Base-by-base conservation (phyloP, 2,888 invertebrate species). In the Mimas tiliae region DNA sequence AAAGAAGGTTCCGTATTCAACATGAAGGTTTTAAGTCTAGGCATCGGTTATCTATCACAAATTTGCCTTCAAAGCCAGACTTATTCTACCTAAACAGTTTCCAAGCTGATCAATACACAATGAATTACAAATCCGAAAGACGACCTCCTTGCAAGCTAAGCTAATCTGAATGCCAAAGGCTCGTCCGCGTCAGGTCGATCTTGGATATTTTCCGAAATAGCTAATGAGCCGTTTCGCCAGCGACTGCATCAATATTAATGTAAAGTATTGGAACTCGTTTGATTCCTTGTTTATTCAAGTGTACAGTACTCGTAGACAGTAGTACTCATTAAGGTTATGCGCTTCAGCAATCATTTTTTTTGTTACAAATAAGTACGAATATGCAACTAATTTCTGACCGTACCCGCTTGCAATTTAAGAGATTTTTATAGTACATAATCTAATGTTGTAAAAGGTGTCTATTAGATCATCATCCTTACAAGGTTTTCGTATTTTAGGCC, bases 271-370 rank as follows among this genome's bases (percentile, higher is more conserved):
- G 52, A 73, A 74, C 62, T 66, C 58, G 58, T 58, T 65, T 68
- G 62, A 65, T 66, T 48, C 66, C 69, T 69, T 74, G 75, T 72
- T 75, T 67, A 67, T 70, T 72, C 68, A 70, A 69, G 66, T 72
- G 67, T 65, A 69, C 14, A 11, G 14, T 42, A 27, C 0, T 42
- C 8, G 42, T n/a, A n/a, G n/a, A n/a, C n/a, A n/a, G n/a, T n/a
- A n/a, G n/a, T n/a, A n/a, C n/a, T n/a, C n/a, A 11, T 42, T 9
- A 42, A 9, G 8, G 42, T 42, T 42, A 7, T 7, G 42, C 42
- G 8, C 27, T 27, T 27, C 27, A 27, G 27, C 27, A 27, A 27
- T 27, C 27, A 27, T 27, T 3, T 27, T 27, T 27, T 27, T 27
- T n/a, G n/a, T n/a, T 27, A 27, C 27, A 4, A 27, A 1, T 27